Percentiles rank a stretch among this genome's conserved stretches.
These are phyloP conservation scores for Aptenodytes patagonicus DNA, from an alignment of 2,113 vertebrate species.

Conservation along the genomic window DNA sequence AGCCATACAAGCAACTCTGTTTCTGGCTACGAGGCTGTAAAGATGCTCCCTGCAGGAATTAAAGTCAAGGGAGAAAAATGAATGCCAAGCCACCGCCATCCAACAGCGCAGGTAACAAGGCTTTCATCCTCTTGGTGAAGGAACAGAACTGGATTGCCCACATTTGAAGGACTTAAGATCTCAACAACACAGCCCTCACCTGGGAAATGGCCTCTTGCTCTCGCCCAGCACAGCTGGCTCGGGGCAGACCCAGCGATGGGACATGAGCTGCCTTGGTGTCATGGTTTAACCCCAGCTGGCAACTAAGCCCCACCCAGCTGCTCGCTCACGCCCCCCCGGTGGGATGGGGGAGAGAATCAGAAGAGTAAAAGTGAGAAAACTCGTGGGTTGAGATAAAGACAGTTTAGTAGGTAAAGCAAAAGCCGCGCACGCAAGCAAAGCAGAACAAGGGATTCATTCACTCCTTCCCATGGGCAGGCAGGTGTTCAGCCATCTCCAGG, in stretches of 20 bases:
- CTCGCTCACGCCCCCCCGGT: too few relatives aligned
- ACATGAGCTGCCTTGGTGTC: not conserved
- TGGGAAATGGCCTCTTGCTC: rapidly evolving
- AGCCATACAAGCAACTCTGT: rapidly evolving
- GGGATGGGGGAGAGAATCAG: too few relatives aligned
- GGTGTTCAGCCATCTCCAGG: too few relatives aligned
- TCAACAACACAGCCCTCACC: not conserved
- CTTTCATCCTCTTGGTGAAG: not conserved
- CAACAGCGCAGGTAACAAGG: not conserved
- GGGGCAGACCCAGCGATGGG: not conserved
- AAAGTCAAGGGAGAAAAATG: not conserved
- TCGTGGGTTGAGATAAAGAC: too few relatives aligned
- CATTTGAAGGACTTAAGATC: not conserved
- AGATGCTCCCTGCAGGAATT: not conserved
- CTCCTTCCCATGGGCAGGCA: too few relatives aligned
- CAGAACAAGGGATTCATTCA: too few relatives aligned
- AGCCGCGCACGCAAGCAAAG: too few relatives aligned
- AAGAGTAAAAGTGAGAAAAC: too few relatives aligned
- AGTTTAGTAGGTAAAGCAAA: too few relatives aligned
- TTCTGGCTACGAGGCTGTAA: not conserved
- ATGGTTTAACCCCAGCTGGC: too few relatives aligned
- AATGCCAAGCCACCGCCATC: not conserved
- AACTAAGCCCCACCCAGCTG: too few relatives aligned
- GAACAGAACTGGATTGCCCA: not conserved
- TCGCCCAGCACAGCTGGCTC: too few relatives aligned